phyloP scores from a whole-genome alignment of 2,797 vertebrate species.

The Clamator glandarius region DNA sequence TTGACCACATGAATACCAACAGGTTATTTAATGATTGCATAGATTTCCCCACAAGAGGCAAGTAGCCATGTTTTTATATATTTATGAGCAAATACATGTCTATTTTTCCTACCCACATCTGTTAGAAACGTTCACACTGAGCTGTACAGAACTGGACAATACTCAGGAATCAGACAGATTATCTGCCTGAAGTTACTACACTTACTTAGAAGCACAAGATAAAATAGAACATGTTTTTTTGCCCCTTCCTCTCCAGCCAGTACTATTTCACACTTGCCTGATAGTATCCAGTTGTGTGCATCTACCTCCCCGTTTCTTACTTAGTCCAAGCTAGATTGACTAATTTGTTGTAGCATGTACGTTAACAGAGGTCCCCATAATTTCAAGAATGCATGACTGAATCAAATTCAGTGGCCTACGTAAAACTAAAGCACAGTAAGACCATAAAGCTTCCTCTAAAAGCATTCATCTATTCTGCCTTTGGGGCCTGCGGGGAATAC shows the following conservation, averaged over 20 bases:
- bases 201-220: neutral
- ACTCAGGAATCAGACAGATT: neutral
- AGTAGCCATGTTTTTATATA: too few relatives aligned
- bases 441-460: neutral
- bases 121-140: neutral
- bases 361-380: neutral
- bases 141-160: neutral
- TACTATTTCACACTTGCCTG: neutral
- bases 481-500: neutral
- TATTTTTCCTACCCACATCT: neutral
- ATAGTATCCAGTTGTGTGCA: neutral
- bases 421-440: neutral
- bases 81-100: neutral
- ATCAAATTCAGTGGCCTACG: neutral
- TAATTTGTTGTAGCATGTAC: accelerated
- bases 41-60: neutral
- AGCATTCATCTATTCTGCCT: neutral
- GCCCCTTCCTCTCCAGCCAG: neutral
- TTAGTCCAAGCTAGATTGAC: neutral
- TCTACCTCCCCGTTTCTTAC: neutral
- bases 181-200: neutral
- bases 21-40: neutral
- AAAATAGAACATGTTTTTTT: neutral
- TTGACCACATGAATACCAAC: neutral
- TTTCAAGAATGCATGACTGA: neutral